Conservation (phyloP, 2,888 invertebrate species). For the Sthenelais limicola region DNA sequence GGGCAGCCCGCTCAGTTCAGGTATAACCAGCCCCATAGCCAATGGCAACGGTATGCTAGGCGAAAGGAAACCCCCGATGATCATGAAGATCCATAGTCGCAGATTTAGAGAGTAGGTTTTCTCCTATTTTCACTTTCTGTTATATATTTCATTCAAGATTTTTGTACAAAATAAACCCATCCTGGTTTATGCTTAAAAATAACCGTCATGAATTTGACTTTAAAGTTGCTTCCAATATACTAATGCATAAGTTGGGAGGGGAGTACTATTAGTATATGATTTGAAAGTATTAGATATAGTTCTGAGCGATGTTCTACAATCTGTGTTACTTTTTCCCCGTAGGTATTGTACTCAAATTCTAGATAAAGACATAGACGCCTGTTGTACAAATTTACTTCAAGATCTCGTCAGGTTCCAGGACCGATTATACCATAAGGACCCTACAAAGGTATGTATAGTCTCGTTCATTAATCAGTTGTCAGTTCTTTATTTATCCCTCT, state of each 20-base stretch:
- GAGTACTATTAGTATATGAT: no score
- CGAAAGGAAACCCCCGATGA: constrained; percentile 56
- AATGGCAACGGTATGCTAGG: constrained; percentile 53
- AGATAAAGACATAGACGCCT: constrained; percentile 75
- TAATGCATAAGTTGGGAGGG: no score
- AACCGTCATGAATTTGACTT: no score
- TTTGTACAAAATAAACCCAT: no score
- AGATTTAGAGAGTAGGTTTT: constrained; percentile 72
- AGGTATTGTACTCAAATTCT: constrained; percentile 78
- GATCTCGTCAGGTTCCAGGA: constrained; percentile 79
- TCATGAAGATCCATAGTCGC: constrained; percentile 71
- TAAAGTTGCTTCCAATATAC: no score
- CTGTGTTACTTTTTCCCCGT: constrained; percentile 32
- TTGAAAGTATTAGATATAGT: no score
- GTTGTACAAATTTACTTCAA: constrained; percentile 74
- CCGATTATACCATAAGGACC: constrained; percentile 76
- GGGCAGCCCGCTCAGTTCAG: constrained; percentile 64
- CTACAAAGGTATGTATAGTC: constrained; percentile 74
- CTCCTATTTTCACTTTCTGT: no score
- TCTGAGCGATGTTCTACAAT: no score
- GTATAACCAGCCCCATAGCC: constrained; percentile 66
- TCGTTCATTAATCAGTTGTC: neutral
- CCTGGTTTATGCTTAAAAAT: no score
- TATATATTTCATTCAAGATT: no score
- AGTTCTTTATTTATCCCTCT: neutral